These are phyloP conservation scores for Euspilapteryx auroguttella DNA, from an alignment of 2,888 invertebrate species.

Conservation along the genomic window DNA sequence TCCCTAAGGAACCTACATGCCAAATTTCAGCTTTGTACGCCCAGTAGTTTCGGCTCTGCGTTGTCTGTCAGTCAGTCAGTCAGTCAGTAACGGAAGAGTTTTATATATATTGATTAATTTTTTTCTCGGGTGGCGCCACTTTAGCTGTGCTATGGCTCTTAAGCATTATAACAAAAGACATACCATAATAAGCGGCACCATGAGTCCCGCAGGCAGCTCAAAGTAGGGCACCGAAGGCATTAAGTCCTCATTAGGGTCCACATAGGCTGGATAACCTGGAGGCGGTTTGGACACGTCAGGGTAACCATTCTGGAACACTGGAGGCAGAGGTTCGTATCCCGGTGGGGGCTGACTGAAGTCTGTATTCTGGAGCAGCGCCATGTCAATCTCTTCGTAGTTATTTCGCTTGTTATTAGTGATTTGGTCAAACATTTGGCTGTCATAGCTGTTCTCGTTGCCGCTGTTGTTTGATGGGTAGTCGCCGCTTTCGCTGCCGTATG, in stretches of 20 bases:
- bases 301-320: constrained; percentile 62
- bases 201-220: constrained; percentile 95
- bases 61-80: too few relatives aligned
- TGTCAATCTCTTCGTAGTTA: constrained; percentile 24
- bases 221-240: constrained; percentile 94
- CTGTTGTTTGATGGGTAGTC: constrained; percentile 46
- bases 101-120: too few relatives aligned
- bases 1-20: too few relatives aligned
- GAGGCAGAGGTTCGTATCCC: constrained; percentile 31
- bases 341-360: constrained; percentile 54
- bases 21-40: too few relatives aligned
- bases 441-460: constrained; percentile 53
- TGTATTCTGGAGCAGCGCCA: constrained; percentile 36
- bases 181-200: constrained; percentile 95
- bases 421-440: constrained; percentile 46
- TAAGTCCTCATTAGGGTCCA: constrained; percentile 55
- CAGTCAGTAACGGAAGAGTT: too few relatives aligned
- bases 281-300: constrained; percentile 88
- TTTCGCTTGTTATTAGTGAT: constrained; percentile 2
- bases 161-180: too few relatives aligned
- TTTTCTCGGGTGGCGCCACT: too few relatives aligned
- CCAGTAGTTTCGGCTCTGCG: too few relatives aligned
- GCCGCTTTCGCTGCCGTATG: constrained; percentile 39
- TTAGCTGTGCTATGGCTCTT: too few relatives aligned
- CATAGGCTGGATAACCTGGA: constrained; percentile 70